phyloP scores from a whole-genome alignment of 2,797 vertebrate species.

The Neoniphon sammara region DNA sequence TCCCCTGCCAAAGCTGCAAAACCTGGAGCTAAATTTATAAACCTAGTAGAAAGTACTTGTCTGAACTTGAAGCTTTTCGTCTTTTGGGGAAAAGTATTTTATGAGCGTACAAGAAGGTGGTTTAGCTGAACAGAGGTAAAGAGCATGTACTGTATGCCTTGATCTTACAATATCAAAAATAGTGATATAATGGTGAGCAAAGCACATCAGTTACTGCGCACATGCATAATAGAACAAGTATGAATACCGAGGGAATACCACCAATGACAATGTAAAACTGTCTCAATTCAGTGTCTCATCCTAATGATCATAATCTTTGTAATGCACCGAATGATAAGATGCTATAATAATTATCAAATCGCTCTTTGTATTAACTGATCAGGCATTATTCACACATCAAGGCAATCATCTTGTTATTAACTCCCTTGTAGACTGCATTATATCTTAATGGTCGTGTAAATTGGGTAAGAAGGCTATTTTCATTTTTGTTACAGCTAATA shows the following conservation, averaged over 20 bases:
- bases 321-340: no score
- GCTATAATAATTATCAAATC: no score
- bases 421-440: background rate
- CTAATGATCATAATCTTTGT: no score
- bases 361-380: no score
- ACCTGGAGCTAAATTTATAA: conserved; percentile 81
- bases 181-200: background rate
- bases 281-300: no score
- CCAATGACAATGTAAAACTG: no score
- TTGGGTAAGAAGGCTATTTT: no score
- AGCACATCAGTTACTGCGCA: conserved; percentile 31
- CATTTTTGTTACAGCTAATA: background rate
- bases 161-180: background rate
- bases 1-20: conserved; percentile 67
- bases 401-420: no score
- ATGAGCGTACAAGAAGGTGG: conserved; percentile 73
- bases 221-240: conserved; percentile 4
- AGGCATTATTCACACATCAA: no score
- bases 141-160: background rate
- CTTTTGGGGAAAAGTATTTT: conserved; percentile 72
- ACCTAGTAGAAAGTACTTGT: conserved; percentile 77
- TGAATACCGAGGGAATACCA: no score
- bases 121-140: conserved; percentile 52
- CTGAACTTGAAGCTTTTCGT: conserved; percentile 79
- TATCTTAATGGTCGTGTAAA: background rate